These are phyloP conservation scores for Xylophagus ater DNA, from an alignment of 2,888 invertebrate species.

Conservation along the genomic window DNA sequence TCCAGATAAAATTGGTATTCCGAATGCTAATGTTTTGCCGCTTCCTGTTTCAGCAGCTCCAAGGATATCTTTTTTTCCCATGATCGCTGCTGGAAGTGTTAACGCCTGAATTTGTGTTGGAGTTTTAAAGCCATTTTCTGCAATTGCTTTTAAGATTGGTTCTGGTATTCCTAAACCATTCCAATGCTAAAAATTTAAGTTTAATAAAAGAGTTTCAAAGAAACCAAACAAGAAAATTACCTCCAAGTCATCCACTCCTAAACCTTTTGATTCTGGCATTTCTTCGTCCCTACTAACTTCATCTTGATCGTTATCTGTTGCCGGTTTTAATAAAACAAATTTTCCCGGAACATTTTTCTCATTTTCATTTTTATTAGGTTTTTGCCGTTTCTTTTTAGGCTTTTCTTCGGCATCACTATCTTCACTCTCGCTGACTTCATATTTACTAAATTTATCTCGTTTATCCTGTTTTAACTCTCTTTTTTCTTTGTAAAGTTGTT, in stretches of 20 bases:
- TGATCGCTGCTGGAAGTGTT: conserved; percentile 71
- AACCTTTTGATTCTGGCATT: conserved; percentile 16
- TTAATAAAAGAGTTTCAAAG: conserved; percentile 1
- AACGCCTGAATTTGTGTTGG: conserved; percentile 85
- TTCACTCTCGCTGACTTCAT: conserved; percentile 18
- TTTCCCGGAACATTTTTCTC: conserved; percentile 14
- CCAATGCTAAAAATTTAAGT: conserved; percentile 44
- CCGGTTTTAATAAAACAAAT: conserved; percentile 29
- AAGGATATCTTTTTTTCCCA: conserved; percentile 78
- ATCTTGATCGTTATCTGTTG: conserved; percentile 18
- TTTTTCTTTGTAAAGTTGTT: conserved; percentile 8
- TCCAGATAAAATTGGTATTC: conserved; percentile 81
- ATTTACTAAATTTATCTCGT: conserved; percentile 16
- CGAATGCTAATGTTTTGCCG: conserved; percentile 97
- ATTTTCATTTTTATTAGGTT: conserved; percentile 13
- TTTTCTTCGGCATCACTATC: conserved; percentile 16
- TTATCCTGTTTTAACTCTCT: conserved; percentile 11
- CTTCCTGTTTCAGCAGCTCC: conserved; percentile 99
- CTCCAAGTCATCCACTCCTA: conserved; percentile 8
- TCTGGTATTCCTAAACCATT: conserved; percentile 52
- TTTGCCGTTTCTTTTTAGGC: conserved; percentile 18
- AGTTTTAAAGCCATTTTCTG: conserved; percentile 60
- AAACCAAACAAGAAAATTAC: background rate
- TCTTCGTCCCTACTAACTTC: conserved; percentile 19
- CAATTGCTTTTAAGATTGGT: conserved; percentile 58